These are phyloP conservation scores for Lasioglossum pauxillum DNA, from an alignment of 2,888 invertebrate species.

Conservation along the genomic window DNA sequence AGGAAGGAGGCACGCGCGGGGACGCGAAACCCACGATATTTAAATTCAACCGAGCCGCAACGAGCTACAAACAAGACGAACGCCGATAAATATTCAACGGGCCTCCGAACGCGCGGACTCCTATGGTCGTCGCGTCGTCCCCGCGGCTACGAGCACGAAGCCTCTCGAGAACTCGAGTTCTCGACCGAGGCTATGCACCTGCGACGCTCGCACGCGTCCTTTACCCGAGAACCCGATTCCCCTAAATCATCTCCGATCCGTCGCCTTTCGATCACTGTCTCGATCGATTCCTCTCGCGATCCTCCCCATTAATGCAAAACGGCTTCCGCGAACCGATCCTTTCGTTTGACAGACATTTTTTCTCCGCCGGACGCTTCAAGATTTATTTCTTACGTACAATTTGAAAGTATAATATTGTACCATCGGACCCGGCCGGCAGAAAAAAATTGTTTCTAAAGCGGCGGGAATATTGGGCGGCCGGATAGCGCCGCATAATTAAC, in stretches of 20 bases:
- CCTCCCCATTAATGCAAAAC: background rate
- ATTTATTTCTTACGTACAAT: constrained; percentile 14
- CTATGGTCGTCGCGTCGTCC: constrained; percentile 43
- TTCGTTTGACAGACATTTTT: background rate
- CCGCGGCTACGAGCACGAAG: constrained; percentile 32
- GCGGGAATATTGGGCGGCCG: constrained; percentile 29
- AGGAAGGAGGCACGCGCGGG: constrained; percentile 51
- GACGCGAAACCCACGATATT: constrained; percentile 67
- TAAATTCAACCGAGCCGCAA: constrained; percentile 69
- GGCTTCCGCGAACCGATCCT: background rate
- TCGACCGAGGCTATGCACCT: constrained; percentile 40
- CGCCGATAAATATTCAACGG: constrained; percentile 73
- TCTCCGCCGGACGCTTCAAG: background rate
- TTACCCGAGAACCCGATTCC: background rate
- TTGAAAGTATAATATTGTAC: constrained; percentile 52
- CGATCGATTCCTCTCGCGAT: background rate
- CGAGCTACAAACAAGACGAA: constrained; percentile 70
- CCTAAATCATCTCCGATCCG: constrained; percentile 1
- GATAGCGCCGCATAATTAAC: constrained; percentile 54
- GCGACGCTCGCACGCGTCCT: constrained; percentile 43
- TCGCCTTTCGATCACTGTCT: background rate
- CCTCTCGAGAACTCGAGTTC: constrained; percentile 9
- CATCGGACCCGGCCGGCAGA: background rate
- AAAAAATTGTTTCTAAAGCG: constrained; percentile 44
- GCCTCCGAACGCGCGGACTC: constrained; percentile 63